Evolutionary conservation across 2,888 invertebrate species (phyloP), one percentile per base, ranked within the genome.

Genomic region (Deroplatys truncata): DNA sequence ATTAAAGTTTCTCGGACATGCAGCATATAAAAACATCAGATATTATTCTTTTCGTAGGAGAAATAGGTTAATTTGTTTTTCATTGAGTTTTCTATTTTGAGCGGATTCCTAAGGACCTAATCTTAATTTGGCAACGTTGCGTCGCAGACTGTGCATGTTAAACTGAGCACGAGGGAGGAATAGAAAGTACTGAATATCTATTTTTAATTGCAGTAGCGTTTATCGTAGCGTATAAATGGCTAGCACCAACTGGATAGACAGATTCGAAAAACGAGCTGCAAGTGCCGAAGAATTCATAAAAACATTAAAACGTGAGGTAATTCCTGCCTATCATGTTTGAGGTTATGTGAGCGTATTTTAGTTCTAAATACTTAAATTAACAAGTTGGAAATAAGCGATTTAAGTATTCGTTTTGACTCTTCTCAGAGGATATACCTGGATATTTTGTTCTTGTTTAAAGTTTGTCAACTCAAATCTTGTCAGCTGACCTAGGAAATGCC

Each of bases 211-310:
- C 56, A 20, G 7, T 9, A 72, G 56, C 7, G 25, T 72, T 15
- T 72, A 72, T 15, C 56, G 4, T 4, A 25, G 20, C 56, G 20
- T 72, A 20, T 20, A 56, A 88, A 93, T 93, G 93, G 92, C 92
- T 43, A 91, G 92, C 29, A 91, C 92, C 86, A 92, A 92, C 20
- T 92, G 92, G 13, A 89, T 93, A 35, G 92, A 92, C 90, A 91
- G 92, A 84, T 90, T 94, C 84, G 92, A 92, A 84, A 91, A 92
- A 25, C 91, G 93, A 90, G 93, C 93, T 20, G 92, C 92, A n/a
- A 92, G 92, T 89, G 93, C 93, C n/a, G 93, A 93, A 84, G 91
- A 92, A 84, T 91, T 93, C 84, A 92, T 93, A 49, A 90, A 91
- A n/a, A 91, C 92, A 72, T 92, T 92, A 72, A 92, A 91, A 90